Conservation (phyloP, 2,113 vertebrate species). For the Clupea harengus region DNA sequence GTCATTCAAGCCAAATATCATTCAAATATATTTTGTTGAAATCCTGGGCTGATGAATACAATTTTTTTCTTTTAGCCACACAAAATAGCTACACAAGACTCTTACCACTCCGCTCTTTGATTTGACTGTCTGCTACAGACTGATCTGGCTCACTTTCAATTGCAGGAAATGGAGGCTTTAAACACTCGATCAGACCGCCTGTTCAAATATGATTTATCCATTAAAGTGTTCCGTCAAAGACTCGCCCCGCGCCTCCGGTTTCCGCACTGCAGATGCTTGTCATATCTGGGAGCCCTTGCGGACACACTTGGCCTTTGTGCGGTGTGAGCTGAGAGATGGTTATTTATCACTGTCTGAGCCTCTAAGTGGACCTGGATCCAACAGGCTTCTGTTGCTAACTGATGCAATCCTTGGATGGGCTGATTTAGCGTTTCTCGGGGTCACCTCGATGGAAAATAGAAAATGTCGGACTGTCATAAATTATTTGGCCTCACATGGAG, state of each 20-base stretch:
- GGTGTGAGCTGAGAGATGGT: conserved; percentile 47
- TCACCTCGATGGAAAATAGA: conserved; percentile 45
- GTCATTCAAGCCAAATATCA: conserved; percentile 9
- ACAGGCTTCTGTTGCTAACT: conserved; percentile 52
- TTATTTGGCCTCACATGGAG: conserved; percentile 17
- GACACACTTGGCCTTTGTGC: conserved; percentile 55
- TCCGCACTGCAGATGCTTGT: conserved; percentile 51
- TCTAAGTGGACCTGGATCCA: conserved; percentile 46
- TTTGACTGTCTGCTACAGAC: conserved; percentile 42
- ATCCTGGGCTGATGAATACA: background rate
- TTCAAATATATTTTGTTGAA: background rate
- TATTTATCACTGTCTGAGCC: conserved; percentile 58
- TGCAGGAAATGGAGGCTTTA: conserved; percentile 47
- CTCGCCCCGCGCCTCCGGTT: conserved; percentile 48
- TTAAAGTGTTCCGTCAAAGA: conserved; percentile 59
- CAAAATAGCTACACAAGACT: background rate
- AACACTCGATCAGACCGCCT: conserved; percentile 52
- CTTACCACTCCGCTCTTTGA: background rate
- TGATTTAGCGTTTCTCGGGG: conserved; percentile 58
- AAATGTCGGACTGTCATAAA: conserved; percentile 25
- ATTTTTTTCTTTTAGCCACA: background rate
- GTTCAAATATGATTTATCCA: conserved; percentile 67
- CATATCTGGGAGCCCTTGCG: conserved; percentile 60
- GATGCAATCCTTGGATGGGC: conserved; percentile 51
- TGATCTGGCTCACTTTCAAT: conserved; percentile 41